Conservation (phyloP, 2,797 vertebrate genomes). For the Corythornis leucogaster region DNA sequence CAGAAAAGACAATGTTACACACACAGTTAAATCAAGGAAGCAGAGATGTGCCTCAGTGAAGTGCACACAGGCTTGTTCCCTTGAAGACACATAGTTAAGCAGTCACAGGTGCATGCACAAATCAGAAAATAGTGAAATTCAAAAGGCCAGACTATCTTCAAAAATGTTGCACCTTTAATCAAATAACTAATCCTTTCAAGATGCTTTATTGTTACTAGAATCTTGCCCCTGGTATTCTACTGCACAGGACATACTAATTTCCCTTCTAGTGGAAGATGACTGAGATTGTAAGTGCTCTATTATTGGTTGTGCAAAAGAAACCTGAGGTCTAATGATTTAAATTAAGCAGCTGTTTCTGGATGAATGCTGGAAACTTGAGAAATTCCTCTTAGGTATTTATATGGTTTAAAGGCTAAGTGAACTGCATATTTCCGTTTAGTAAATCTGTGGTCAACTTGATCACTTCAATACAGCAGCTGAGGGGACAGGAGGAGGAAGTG, state of each 20-base stretch:
- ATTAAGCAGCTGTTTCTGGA: conserved; percentile 55
- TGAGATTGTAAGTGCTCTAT: conserved; percentile 48
- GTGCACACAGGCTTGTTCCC: fast-evolving
- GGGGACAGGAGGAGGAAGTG: conserved; percentile 59
- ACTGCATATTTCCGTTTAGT: conserved; percentile 66
- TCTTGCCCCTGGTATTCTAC: background rate
- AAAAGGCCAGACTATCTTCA: background rate
- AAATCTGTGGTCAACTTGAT: conserved; percentile 77
- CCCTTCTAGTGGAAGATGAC: background rate
- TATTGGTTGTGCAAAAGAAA: conserved; percentile 26
- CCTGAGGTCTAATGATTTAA: conserved; percentile 53
- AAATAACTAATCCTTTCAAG: background rate
- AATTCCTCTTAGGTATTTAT: conserved; percentile 71
- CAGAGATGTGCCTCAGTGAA: background rate
- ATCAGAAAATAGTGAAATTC: background rate
- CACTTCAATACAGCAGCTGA: conserved; percentile 69
- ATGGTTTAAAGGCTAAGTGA: conserved; percentile 68
- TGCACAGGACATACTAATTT: background rate
- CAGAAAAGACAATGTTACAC: background rate
- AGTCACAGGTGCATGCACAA: background rate
- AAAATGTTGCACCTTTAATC: background rate
- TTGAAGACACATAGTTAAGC: background rate
- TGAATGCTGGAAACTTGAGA: conserved; percentile 60
- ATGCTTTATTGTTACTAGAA: background rate
- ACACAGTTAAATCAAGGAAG: background rate